These are phyloP conservation scores for Chymomyza caudatula DNA, from an alignment of 2,888 invertebrate species.

Conservation along the genomic window DNA sequence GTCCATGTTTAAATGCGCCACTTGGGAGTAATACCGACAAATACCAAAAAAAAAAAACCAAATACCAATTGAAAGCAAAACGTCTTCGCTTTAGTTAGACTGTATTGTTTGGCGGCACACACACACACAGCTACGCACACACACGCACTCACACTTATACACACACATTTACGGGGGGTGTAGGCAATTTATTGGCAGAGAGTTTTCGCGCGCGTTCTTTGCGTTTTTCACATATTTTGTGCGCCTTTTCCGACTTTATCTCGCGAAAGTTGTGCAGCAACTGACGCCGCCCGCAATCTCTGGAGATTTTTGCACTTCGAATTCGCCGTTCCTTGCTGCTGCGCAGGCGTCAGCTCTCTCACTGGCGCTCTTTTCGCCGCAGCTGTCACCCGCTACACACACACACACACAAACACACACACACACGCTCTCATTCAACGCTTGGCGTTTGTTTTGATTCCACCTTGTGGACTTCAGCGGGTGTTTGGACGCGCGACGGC, in stretches of 20 bases:
- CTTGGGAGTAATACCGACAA: conserved; percentile 15
- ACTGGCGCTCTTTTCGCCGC: conserved; percentile 36
- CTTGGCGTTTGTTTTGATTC: conserved; percentile 64
- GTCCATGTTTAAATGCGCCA: conserved; percentile 63
- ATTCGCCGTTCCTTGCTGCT: conserved; percentile 64
- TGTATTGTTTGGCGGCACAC: conserved; percentile 2
- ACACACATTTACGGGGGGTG: conserved; percentile 21
- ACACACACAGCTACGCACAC: neutral
- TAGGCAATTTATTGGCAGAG: conserved; percentile 17
- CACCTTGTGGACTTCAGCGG: conserved; percentile 30
- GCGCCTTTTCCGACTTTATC: conserved; percentile 56
- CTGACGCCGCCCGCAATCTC: conserved; percentile 41
- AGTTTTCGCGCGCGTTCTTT: conserved; percentile 56
- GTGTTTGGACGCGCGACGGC: neutral
- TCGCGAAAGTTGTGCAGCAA: conserved; percentile 66
- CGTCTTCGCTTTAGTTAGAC: conserved; percentile 13
- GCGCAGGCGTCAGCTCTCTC: conserved; percentile 46
- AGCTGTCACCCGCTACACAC: conserved; percentile 4
- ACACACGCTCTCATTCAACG: too few species aligned
- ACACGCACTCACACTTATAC: conserved; percentile 9
- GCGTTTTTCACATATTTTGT: conserved; percentile 12
- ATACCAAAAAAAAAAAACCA: conserved; percentile 9
- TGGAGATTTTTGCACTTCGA: conserved; percentile 38
- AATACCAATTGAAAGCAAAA: conserved; percentile 3
- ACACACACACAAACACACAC: too few species aligned